Percentiles rank a stretch among this genome's conserved stretches.
Conservation (phyloP, 2,888 invertebrate species). For the Euspilapteryx auroguttella region DNA sequence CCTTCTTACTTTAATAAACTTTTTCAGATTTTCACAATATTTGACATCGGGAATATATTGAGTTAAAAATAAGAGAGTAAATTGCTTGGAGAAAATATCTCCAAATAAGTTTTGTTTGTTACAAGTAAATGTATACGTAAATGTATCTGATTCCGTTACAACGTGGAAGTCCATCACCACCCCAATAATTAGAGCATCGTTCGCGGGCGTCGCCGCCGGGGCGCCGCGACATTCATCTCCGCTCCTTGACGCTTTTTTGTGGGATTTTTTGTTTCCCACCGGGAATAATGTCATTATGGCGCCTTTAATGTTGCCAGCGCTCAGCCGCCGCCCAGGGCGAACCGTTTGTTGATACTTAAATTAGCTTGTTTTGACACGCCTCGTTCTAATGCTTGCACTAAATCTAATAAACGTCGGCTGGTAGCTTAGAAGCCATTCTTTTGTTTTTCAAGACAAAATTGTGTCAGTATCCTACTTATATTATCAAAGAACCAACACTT, state of each 20-base stretch:
- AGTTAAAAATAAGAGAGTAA: too few species aligned
- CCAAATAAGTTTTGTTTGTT: too few species aligned
- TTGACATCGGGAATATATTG: too few species aligned
- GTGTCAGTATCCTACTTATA: too few species aligned
- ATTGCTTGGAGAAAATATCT: too few species aligned
- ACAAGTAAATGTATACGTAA: too few species aligned
- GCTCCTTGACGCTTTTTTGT: constrained; percentile 51
- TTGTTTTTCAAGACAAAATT: too few species aligned
- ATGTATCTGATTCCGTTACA: too few species aligned
- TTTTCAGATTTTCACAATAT: too few species aligned
- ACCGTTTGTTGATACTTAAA: constrained; percentile 62
- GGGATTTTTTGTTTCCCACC: constrained; percentile 43
- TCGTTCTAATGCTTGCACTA: constrained; percentile 57
- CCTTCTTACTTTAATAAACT: too few species aligned
- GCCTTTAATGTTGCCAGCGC: constrained; percentile 50
- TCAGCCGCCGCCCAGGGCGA: constrained; percentile 51
- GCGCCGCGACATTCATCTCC: constrained; percentile 23
- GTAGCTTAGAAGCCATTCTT: constrained; percentile 12
- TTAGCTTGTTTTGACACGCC: constrained; percentile 61
- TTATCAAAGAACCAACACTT: too few species aligned
- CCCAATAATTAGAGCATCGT: constrained; percentile 35
- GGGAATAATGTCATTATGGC: constrained; percentile 60
- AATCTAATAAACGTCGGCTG: constrained; percentile 56
- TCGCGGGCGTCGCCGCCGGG: constrained; percentile 16
- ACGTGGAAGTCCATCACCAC: constrained; percentile 39